Evolutionary conservation across 2,113 vertebrate genomes (phyloP).

Genomic region (Sakesphorus luctuosus): DNA sequence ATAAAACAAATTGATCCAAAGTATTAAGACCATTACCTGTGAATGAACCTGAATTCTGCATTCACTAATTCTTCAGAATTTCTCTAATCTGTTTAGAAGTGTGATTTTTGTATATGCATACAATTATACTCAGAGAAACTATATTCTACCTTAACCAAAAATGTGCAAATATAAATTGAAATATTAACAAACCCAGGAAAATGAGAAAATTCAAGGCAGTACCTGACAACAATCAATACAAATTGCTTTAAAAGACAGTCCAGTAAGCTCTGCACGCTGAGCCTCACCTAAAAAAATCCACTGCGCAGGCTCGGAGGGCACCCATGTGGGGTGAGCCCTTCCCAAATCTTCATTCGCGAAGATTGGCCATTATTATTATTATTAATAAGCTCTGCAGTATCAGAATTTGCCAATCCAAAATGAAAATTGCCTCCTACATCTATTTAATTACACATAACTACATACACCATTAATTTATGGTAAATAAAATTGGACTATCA

Average conservation of each 20-base stretch:
- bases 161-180: background rate
- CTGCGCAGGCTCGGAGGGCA: no score
- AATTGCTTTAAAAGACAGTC: background rate
- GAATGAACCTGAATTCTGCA: background rate
- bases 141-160: background rate
- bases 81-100: background rate
- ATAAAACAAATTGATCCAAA: no score
- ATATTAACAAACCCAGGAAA: background rate
- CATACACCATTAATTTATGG: background rate
- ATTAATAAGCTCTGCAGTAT: background rate
- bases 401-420: background rate
- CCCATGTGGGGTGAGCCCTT: no score
- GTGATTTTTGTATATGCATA: background rate
- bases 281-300: no score
- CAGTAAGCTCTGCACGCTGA: background rate
- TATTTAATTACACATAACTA: background rate
- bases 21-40: background rate
- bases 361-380: no score
- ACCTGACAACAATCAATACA: background rate
- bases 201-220: background rate
- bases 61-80: background rate
- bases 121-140: background rate
- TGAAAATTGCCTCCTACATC: background rate
- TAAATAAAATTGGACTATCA: background rate
- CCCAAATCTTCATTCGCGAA: no score